phyloP scores from a whole-genome alignment of 2,797 vertebrate species.

The Chelmon rostratus region DNA sequence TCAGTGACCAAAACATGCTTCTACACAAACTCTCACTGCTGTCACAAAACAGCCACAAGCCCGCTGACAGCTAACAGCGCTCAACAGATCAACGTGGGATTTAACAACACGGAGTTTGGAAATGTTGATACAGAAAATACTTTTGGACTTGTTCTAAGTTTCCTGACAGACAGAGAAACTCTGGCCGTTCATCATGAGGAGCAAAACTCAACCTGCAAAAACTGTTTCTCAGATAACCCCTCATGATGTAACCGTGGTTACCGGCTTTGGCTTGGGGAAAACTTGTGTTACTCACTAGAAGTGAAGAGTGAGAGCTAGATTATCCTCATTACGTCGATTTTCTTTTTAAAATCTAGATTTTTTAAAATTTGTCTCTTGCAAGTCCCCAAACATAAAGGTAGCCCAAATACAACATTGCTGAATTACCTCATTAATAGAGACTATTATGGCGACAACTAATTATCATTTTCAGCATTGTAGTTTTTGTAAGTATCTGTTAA shows the following conservation, averaged over 20 bases:
- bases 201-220: neutral
- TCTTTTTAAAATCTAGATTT: neutral
- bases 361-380: neutral
- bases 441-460: neutral
- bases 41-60: neutral
- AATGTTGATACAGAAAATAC: neutral
- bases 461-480: too few relatives aligned
- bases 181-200: neutral
- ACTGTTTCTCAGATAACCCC: neutral
- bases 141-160: neutral
- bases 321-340: too few relatives aligned
- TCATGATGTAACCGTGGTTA: neutral
- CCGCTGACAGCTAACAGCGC: neutral
- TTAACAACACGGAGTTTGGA: neutral
- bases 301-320: too few relatives aligned
- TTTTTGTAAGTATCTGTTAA: too few relatives aligned
- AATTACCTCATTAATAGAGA: neutral
- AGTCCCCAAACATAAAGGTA: neutral
- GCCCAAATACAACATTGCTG: neutral
- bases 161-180: neutral
- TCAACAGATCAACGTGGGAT: neutral
- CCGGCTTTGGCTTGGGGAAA: neutral
- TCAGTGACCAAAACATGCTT: slow-evolving; percentile 8
- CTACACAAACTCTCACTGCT: neutral
- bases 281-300: too few relatives aligned